Percentiles rank a stretch among this genome's conserved stretches.
Conservation (phyloP, 35 echinoderm and acorn worm species). For the Apostichopus parvimensis region DNA sequence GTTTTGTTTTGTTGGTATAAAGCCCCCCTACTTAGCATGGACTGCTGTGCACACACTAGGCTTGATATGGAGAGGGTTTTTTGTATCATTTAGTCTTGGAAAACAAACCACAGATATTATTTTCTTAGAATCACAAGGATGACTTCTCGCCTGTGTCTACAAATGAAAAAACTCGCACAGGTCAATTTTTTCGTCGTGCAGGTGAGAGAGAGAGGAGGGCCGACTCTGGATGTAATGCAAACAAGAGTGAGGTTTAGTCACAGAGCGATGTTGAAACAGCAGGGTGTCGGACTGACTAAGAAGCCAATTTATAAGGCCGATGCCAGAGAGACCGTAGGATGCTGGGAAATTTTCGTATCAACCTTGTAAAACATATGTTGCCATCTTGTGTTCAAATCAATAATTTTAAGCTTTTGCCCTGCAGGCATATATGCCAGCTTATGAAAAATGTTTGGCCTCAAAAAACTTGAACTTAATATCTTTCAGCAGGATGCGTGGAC, state of each 20-base stretch:
- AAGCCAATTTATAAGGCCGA: conserved; percentile 7
- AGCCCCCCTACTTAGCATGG: conserved; percentile 29
- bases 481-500: not conserved
- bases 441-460: not conserved
- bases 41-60: conserved; percentile 31
- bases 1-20: not conserved
- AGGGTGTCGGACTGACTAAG: not conserved
- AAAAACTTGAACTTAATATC: not conserved
- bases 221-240: not conserved
- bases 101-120: conserved; percentile 13
- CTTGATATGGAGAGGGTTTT: not conserved
- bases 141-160: not conserved
- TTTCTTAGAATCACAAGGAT: conserved; percentile 8
- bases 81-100: not conserved
- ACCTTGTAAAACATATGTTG: conserved; percentile 37
- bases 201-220: not conserved
- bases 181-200: not conserved
- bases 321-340: not conserved
- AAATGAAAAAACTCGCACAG: not conserved
- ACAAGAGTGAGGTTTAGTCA: not conserved
- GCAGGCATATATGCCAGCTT: not conserved
- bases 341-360: not conserved
- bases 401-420: conserved; percentile 1
- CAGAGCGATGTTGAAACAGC: not conserved
- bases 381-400: not conserved